Conservation (phyloP, 2,888 invertebrate genomes). For the Mycalesis mineus region DNA sequence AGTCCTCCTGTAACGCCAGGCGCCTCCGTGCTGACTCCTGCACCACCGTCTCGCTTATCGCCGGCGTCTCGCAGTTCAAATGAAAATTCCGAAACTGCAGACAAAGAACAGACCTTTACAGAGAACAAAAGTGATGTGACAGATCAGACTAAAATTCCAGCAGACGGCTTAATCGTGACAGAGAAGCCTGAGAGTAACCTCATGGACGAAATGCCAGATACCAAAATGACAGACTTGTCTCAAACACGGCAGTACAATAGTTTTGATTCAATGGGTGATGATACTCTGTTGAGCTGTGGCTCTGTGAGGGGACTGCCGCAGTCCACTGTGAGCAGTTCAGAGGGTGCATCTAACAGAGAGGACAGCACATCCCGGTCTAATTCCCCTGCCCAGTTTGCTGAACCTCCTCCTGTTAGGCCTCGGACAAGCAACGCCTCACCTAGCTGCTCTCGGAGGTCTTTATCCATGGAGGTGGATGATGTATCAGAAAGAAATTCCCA, state of each 20-base stretch:
- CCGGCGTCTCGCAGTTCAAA: slow-evolving; percentile 49
- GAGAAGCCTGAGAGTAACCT: slow-evolving; percentile 71
- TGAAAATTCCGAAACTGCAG: slow-evolving; percentile 54
- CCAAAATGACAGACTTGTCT: slow-evolving; percentile 74
- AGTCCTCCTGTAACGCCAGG: slow-evolving; percentile 71
- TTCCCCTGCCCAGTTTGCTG: slow-evolving; percentile 70
- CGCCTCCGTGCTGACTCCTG: slow-evolving; percentile 51
- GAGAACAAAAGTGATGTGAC: slow-evolving; percentile 57
- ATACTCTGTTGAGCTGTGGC: slow-evolving; percentile 66
- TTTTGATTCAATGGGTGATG: slow-evolving; percentile 73
- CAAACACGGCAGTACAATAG: slow-evolving; percentile 72
- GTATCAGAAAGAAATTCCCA: slow-evolving; percentile 67
- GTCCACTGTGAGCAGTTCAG: slow-evolving; percentile 55
- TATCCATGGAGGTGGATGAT: slow-evolving; percentile 74
- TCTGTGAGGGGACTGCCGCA: slow-evolving; percentile 67
- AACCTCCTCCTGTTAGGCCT: slow-evolving; percentile 64
- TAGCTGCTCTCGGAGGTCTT: slow-evolving; percentile 67
- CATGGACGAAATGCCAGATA: slow-evolving; percentile 72
- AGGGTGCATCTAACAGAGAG: slow-evolving; percentile 58
- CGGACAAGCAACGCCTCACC: slow-evolving; percentile 62
- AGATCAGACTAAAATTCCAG: slow-evolving; percentile 62
- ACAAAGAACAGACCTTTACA: slow-evolving; percentile 62
- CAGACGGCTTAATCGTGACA: slow-evolving; percentile 70
- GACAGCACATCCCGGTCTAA: slow-evolving; percentile 69
- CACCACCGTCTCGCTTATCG: slow-evolving; percentile 42